phyloP scores from a whole-genome alignment of 1,140 invertebrate genomes.

The Phymastichus coffea region DNA sequence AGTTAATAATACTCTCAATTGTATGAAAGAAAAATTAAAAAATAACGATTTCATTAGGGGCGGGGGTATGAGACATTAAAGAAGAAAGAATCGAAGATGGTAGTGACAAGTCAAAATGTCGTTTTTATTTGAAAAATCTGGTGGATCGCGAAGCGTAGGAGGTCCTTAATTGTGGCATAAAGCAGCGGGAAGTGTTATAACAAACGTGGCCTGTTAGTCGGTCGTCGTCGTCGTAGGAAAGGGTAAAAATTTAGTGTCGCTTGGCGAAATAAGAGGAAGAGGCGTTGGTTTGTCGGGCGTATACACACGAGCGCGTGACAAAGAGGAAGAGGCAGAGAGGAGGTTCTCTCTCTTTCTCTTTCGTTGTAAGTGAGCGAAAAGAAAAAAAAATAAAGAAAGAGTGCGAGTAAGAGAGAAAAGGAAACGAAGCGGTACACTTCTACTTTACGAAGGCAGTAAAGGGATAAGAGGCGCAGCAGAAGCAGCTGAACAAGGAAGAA shows the following conservation, averaged over 20 bases:
- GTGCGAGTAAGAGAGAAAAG: not conserved
- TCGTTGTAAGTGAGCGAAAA: no score
- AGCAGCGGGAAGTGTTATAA: not conserved
- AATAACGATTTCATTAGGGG: no score
- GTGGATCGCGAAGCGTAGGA: no score
- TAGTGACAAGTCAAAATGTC: no score
- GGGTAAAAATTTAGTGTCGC: slow-evolving; percentile 9
- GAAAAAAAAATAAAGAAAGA: not conserved
- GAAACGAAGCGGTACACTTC: slow-evolving; percentile 19
- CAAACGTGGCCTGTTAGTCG: slow-evolving; percentile 7
- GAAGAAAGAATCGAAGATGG: not conserved
- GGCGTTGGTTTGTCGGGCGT: not conserved
- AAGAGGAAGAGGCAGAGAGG: slow-evolving; percentile 26
- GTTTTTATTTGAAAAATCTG: not conserved
- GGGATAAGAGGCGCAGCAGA: slow-evolving; percentile 15
- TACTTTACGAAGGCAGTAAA: slow-evolving; percentile 18
- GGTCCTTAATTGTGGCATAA: slow-evolving; percentile 5
- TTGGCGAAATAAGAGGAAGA: not conserved
- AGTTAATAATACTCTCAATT: no score
- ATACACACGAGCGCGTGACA: slow-evolving; percentile 19
- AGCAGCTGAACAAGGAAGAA: not conserved
- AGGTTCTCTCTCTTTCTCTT: no score
- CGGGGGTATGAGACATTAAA: not conserved
- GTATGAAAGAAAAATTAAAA: no score
- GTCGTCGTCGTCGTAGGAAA: no score